phyloP scores from a whole-genome alignment of 2,888 invertebrate genomes.

The Coronaproctus castanopsis region DNA sequence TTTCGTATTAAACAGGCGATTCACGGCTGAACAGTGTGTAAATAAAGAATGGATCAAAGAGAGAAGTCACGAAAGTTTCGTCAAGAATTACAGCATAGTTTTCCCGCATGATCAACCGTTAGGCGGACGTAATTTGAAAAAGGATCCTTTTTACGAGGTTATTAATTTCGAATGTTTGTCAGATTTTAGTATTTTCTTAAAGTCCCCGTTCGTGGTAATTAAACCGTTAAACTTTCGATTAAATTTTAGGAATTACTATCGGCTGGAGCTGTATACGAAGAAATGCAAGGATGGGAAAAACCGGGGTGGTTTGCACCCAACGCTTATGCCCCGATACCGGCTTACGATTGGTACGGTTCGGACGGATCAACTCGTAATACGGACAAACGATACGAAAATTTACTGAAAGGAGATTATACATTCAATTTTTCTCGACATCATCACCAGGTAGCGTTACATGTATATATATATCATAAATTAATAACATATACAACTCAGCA shows the following conservation, averaged over 20 bases:
- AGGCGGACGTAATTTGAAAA: slow-evolving; percentile 51
- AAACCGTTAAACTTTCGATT: too few species aligned
- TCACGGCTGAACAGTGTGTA: slow-evolving; percentile 47
- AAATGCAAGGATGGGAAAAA: slow-evolving; percentile 70
- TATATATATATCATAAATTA: too few species aligned
- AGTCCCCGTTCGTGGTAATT: too few species aligned
- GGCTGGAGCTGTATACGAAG: slow-evolving; percentile 70
- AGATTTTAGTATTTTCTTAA: too few species aligned
- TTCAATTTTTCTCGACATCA: slow-evolving; percentile 68
- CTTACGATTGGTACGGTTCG: slow-evolving; percentile 72
- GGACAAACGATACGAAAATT: slow-evolving; percentile 44
- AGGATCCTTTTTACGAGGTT: slow-evolving; percentile 45
- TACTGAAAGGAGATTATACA: slow-evolving; percentile 51
- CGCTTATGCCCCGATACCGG: slow-evolving; percentile 36
- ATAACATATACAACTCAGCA: too few species aligned
- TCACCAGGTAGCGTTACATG: slow-evolving; percentile 49
- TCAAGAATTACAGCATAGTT: slow-evolving; percentile 59
- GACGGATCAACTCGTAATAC: slow-evolving; percentile 46
- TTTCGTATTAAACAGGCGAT: too few species aligned
- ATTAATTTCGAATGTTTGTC: slow-evolving; percentile 14
- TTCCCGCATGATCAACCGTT: slow-evolving; percentile 67
- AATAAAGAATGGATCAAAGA: slow-evolving; percentile 57
- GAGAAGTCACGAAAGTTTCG: slow-evolving; percentile 76
- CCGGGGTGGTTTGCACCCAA: slow-evolving; percentile 52
- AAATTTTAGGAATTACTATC: slow-evolving; percentile 40